phyloP scores from a whole-genome alignment of 2,888 invertebrate species.

The Lagria hirta region DNA sequence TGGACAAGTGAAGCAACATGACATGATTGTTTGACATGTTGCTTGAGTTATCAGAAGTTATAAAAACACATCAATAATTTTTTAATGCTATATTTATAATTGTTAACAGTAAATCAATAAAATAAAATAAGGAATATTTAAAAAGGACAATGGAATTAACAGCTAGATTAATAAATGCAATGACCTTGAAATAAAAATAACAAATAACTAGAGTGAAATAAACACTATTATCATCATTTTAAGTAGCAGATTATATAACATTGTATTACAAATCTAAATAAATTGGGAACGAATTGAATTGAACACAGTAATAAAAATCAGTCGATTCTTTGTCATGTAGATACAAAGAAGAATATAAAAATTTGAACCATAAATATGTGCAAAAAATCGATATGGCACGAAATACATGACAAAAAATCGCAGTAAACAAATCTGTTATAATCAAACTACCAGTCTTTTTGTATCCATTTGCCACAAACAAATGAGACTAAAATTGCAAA shows the following conservation, averaged over 20 bases:
- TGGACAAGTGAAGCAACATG: too few relatives aligned
- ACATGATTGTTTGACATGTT: too few relatives aligned
- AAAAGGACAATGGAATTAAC: conserved; percentile 36
- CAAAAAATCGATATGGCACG: conserved; percentile 20
- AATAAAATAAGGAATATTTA: conserved; percentile 38
- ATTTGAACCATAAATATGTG: conserved; percentile 10
- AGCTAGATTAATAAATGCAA: conserved; percentile 42
- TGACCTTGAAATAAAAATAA: conserved; percentile 37
- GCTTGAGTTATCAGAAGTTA: too few relatives aligned
- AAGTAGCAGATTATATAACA: conserved; percentile 44
- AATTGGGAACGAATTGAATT: conserved; percentile 15
- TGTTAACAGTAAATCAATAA: conserved; percentile 44
- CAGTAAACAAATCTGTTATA: conserved; percentile 17
- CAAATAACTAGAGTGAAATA: conserved; percentile 38
- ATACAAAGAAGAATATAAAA: conserved; percentile 11
- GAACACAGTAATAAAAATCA: conserved; percentile 24
- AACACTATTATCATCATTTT: conserved; percentile 43
- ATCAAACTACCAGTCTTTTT: conserved; percentile 41
- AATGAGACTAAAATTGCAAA: conserved; percentile 36
- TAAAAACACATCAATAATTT: too few relatives aligned
- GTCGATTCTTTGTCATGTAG: conserved; percentile 24
- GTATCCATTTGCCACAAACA: conserved; percentile 34
- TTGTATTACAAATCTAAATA: conserved; percentile 26
- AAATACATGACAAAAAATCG: conserved; percentile 26
- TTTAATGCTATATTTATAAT: conserved; percentile 42